A percentile compares a stretch with the other conserved stretches of the same genome.
Evolutionary conservation across 1,140 invertebrate species (phyloP).

Genomic region (Zaprionus vittiger): DNA sequence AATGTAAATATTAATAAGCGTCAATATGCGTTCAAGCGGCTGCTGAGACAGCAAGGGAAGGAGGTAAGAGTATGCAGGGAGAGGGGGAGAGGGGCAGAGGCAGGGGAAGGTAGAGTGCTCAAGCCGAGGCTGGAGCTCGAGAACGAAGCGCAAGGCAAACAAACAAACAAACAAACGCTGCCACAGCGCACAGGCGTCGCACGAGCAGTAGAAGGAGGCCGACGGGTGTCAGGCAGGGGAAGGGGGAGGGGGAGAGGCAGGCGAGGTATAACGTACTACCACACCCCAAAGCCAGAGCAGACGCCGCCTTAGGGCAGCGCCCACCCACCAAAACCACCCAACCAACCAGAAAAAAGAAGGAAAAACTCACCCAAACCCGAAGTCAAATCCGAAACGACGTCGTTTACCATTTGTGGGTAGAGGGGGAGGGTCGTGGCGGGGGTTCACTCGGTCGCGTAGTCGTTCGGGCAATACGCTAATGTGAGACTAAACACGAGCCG

Average conservation of each 20-base stretch:
- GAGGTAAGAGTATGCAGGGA: neutral
- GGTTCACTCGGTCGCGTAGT: neutral
- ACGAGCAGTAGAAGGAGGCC: neutral
- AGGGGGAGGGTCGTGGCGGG: neutral
- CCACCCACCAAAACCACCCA: slow-evolving; percentile 17
- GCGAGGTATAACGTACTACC: neutral
- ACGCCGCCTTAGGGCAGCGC: slow-evolving; percentile 36
- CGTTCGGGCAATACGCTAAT: slow-evolving; percentile 64
- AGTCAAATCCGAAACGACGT: slow-evolving; percentile 41
- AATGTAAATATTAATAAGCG: slow-evolving; percentile 84
- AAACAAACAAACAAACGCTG: slow-evolving; percentile 66
- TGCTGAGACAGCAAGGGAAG: neutral
- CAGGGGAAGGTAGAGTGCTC: neutral
- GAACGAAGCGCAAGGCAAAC: slow-evolving; percentile 50
- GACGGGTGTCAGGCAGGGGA: slow-evolving; percentile 7
- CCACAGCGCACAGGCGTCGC: slow-evolving; percentile 9
- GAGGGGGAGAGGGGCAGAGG: neutral
- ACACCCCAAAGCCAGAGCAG: slow-evolving; percentile 51
- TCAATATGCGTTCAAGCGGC: slow-evolving; percentile 73
- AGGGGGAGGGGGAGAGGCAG: neutral
- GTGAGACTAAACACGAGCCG: slow-evolving; percentile 71
- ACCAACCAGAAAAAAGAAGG: neutral
- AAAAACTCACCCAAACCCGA: slow-evolving; percentile 4
- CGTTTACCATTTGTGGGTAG: slow-evolving; percentile 56
- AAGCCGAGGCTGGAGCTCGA: slow-evolving; percentile 9